Conservation (phyloP, 2,888 invertebrate species). For the Ceratothoa steindachneri region DNA sequence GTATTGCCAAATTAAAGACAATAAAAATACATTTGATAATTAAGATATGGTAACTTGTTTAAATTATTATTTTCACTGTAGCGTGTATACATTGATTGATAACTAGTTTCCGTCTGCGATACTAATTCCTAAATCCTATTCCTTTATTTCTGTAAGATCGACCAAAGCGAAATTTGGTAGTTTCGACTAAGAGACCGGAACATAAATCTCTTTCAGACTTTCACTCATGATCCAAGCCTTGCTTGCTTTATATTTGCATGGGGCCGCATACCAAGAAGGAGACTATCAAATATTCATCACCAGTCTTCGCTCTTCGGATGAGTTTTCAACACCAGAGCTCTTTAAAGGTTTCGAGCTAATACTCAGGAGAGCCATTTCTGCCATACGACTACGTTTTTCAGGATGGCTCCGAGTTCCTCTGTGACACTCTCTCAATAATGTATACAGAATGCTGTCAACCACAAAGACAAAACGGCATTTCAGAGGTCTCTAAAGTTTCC, state of each 20-base stretch:
- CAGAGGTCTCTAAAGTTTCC: not conserved
- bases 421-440: constrained; percentile 1
- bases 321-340: not conserved
- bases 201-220: not conserved
- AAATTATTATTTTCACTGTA: too few species aligned
- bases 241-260: not conserved
- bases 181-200: not conserved
- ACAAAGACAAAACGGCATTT: constrained; percentile 5
- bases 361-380: not conserved
- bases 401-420: not conserved
- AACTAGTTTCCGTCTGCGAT: too few species aligned
- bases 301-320: not conserved
- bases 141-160: too few species aligned
- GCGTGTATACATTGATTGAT: too few species aligned
- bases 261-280: not conserved
- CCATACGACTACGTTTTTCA: not conserved
- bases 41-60: too few species aligned
- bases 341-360: constrained; percentile 11
- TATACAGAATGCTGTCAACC: constrained; percentile 1
- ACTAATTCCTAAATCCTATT: too few species aligned
- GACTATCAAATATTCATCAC: constrained; percentile 1
- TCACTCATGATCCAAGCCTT: not conserved
- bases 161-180: too few species aligned
- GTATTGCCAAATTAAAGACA: too few species aligned
- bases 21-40: too few species aligned